These are phyloP conservation scores for Fundulus diaphanus DNA, from an alignment of 2,797 vertebrate species.

Conservation along the genomic window DNA sequence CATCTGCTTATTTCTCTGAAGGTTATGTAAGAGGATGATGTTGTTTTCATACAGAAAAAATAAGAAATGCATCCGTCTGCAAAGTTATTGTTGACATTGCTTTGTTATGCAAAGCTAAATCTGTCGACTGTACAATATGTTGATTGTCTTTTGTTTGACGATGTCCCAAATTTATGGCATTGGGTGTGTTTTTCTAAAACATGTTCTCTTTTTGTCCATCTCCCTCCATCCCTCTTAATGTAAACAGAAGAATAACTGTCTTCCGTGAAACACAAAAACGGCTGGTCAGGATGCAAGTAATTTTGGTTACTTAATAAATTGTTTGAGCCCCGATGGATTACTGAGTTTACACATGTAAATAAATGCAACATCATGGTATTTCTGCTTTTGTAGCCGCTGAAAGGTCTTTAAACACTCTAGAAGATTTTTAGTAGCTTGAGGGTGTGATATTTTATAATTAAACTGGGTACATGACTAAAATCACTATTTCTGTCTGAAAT, in stretches of 20 bases:
- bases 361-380: neutral
- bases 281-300: neutral
- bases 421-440: neutral
- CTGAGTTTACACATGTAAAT: neutral
- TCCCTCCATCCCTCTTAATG: neutral
- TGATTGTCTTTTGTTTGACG: neutral
- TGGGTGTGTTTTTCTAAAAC: neutral
- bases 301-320: neutral
- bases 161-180: too few relatives aligned
- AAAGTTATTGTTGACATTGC: neutral
- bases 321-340: neutral
- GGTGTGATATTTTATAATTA: neutral
- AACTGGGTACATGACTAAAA: neutral
- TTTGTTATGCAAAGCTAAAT: neutral
- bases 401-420: neutral
- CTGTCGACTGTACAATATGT: neutral
- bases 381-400: neutral
- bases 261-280: neutral
- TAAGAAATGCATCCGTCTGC: neutral
- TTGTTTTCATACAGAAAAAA: neutral
- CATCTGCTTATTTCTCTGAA: neutral
- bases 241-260: neutral
- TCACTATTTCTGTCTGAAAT: neutral
- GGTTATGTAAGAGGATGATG: neutral
- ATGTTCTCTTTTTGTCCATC: neutral